Conservation (phyloP, 37 sponge, comb jelly and placozoan genomes). For the Crambe crambe region DNA sequence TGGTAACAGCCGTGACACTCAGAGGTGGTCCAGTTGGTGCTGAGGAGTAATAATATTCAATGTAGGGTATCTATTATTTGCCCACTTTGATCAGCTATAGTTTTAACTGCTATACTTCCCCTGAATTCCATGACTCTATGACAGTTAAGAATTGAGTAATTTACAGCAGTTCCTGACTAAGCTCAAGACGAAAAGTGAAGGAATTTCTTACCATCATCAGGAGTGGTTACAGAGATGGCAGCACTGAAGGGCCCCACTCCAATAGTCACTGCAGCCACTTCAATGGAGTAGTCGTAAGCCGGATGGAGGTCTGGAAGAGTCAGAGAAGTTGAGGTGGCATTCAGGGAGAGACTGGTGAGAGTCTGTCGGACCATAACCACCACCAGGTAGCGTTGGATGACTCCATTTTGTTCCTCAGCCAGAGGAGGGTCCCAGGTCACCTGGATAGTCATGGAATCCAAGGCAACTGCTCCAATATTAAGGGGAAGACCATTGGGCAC, state of each 20-base stretch:
- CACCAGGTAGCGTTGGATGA: constrained; percentile 33
- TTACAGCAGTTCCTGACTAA: no score
- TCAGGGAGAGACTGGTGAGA: neutral
- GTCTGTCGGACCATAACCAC: neutral
- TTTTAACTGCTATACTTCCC: neutral
- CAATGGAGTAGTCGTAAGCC: constrained; percentile 6
- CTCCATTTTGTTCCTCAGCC: constrained; percentile 33
- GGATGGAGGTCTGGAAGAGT: constrained; percentile 21
- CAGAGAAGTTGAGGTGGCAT: neutral
- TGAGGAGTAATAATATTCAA: neutral
- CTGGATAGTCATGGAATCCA: constrained; percentile 6
- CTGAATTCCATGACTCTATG: neutral
- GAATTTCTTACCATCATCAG: constrained; percentile 16
- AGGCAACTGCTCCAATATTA: neutral
- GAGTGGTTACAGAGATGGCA: neutral
- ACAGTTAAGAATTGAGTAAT: neutral
- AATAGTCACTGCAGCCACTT: constrained; percentile 42
- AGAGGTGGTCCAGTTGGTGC: constrained; percentile 16
- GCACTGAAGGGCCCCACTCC: constrained; percentile 25
- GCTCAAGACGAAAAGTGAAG: no score
- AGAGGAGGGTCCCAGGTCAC: constrained; percentile 40
- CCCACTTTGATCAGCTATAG: neutral
- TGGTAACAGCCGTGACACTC: neutral
- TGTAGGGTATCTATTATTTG: no score
- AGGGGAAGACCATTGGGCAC: constrained; percentile 12